phyloP scores from a whole-genome alignment of 2,797 vertebrate genomes.

The Nasua narica region DNA sequence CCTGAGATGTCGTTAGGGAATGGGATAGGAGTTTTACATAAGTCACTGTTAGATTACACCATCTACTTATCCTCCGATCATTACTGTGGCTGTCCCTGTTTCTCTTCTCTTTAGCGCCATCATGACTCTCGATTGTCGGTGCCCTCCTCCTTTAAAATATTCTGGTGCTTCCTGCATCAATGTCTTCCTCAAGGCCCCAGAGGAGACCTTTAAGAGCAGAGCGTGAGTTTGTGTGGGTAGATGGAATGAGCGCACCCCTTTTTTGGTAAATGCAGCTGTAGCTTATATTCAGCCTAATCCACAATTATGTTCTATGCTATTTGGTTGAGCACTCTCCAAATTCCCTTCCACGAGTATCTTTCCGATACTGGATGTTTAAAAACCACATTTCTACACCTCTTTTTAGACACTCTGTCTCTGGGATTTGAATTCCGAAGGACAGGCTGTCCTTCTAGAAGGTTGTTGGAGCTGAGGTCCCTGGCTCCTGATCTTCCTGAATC shows the following conservation, averaged over 20 bases:
- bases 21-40: accelerated
- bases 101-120: neutral
- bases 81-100: neutral
- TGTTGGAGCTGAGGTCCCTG: neutral
- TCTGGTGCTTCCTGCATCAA: too few relatives aligned
- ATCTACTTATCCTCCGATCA: too few relatives aligned
- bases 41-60: too few relatives aligned
- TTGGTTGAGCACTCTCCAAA: neutral
- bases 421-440: neutral
- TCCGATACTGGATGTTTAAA: neutral
- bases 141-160: neutral
- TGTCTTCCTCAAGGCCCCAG: neutral
- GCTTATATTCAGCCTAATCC: neutral
- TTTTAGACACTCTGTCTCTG: neutral
- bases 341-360: neutral
- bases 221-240: neutral
- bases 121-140: neutral
- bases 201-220: neutral
- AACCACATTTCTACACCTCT: neutral
- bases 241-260: neutral
- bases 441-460: neutral
- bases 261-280: too few relatives aligned
- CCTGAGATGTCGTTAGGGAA: neutral
- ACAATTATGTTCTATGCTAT: neutral
- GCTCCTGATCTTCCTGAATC: neutral